A percentile compares a stretch with the other conserved stretches of the same genome.
Conservation (phyloP, 2,113 vertebrate species). For the Calidris pygmaea region DNA sequence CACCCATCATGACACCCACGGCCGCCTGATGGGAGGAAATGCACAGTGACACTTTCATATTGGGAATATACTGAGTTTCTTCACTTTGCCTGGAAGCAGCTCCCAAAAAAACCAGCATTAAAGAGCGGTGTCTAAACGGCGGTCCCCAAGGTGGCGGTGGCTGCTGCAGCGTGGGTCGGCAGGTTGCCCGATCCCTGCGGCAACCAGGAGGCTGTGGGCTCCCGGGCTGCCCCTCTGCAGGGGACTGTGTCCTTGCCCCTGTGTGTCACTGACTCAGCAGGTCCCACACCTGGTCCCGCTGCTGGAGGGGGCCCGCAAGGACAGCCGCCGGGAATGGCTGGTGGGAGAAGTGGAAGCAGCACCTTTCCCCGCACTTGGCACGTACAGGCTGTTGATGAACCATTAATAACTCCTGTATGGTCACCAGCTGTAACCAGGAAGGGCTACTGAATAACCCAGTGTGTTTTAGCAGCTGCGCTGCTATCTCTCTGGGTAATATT, state of each 20-base stretch:
- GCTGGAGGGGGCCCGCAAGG: not conserved
- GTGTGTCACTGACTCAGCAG: fast-evolving
- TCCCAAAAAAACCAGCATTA: not conserved
- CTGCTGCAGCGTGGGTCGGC: fast-evolving
- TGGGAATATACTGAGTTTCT: not conserved
- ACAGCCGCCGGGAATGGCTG: not conserved
- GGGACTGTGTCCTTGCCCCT: not conserved
- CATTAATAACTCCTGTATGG: not conserved
- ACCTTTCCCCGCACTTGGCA: not conserved
- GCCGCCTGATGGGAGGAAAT: not conserved
- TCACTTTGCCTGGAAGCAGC: not conserved
- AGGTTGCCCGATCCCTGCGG: not conserved
- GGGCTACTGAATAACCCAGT: conserved; percentile 37
- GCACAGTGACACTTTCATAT: not conserved
- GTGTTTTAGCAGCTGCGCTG: not conserved
- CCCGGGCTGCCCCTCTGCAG: fast-evolving
- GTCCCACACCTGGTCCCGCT: not conserved
- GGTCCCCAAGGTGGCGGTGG: fast-evolving
- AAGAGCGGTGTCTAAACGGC: not conserved
- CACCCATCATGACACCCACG: not conserved
- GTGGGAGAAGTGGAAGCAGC: not conserved
- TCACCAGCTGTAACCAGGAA: not conserved
- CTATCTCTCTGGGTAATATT: conserved; percentile 23
- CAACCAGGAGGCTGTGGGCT: not conserved
- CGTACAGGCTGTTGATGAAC: not conserved